Conservation (phyloP, 2,888 invertebrate species). For the Catonia carolina region DNA sequence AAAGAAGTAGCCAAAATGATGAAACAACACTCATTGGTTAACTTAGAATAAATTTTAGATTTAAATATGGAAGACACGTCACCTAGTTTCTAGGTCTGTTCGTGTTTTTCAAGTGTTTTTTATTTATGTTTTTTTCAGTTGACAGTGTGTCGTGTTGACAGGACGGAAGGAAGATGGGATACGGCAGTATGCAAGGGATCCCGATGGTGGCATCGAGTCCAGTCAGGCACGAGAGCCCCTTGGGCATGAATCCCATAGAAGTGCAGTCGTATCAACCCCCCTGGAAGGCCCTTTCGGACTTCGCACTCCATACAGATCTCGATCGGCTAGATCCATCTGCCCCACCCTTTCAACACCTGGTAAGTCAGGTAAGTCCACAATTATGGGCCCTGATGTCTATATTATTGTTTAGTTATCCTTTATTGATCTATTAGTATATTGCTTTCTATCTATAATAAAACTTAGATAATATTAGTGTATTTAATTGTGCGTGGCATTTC, state of each 20-base stretch:
- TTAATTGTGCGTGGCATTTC: no score
- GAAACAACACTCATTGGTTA: no score
- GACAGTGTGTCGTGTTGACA: slow-evolving; percentile 42
- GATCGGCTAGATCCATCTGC: slow-evolving; percentile 78
- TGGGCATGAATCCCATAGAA: slow-evolving; percentile 82
- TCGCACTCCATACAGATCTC: slow-evolving; percentile 89
- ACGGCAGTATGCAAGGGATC: slow-evolving; percentile 93
- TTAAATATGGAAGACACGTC: background rate
- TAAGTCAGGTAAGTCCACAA: slow-evolving; percentile 69
- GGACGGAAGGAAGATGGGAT: slow-evolving; percentile 91
- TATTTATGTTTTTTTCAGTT: slow-evolving; percentile 26
- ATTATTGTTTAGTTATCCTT: no score
- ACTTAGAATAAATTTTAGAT: no score
- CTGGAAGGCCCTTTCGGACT: slow-evolving; percentile 95
- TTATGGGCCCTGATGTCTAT: no score
- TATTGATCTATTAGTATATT: no score
- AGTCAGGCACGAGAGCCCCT: slow-evolving; percentile 80
- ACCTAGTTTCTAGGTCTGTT: slow-evolving; percentile 1
- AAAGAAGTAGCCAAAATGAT: no score
- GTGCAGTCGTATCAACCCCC: slow-evolving; percentile 92
- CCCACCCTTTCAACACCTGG: slow-evolving; percentile 93
- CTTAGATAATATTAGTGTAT: no score
- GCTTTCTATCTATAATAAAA: no score
- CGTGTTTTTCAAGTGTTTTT: slow-evolving; percentile 29
- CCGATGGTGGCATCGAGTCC: slow-evolving; percentile 97